Base-by-base conservation (phyloP, 2,888 invertebrate species). In the Leucophenga montana region DNA sequence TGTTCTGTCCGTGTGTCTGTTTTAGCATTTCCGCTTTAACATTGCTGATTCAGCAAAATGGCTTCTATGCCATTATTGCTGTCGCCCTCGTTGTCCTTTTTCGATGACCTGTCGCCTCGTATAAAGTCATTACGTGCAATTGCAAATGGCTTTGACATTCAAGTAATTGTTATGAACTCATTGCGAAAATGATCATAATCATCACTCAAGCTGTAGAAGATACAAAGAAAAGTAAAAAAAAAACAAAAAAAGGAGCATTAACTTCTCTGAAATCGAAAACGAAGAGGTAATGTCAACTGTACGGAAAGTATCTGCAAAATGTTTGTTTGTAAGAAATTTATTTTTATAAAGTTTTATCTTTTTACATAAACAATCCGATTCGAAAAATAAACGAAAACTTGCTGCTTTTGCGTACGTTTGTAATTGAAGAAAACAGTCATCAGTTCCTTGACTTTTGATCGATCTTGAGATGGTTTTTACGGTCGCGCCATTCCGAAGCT, bases 111-210 rank as follows among this genome's bases (percentile, higher is more conserved):
- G 22, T 18, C 6, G n/a, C n/a, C 14, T 64, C 62, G 22, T 64
- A 64, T 64, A 64, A 48, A 64, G 62, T 64, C 62, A 64, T 64
- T 64, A n/a, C 62, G 46, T 64, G 62, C 62, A 64, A 64, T 64
- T 64, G 62, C 62, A 64, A 64, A 64, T 64, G 62, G 18, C 14
- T 64, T 66, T 64, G 70, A 69, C 65, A 72, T 68, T 68, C 20
- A 73, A 71, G 77, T 81, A 79, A 83, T 83, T 81, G 83, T 79
- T 80, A 83, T 81, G 80, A 79, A 81, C 83, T 80, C 74, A 73
- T 76, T 81, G 75, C 57, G 71, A 73, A 77, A 70, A 71, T 73
- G 71, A 44, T 57, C 67, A 27, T 20, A 20, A 27, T 3, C 59
- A 22, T 18, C 64, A 18, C 2, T 27, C 18, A 18, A 5, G 13